Percentiles rank a stretch among this genome's conserved stretches.
Conservation (phyloP, 2,797 vertebrate genomes). For the Pseudochirops cupreus region DNA sequence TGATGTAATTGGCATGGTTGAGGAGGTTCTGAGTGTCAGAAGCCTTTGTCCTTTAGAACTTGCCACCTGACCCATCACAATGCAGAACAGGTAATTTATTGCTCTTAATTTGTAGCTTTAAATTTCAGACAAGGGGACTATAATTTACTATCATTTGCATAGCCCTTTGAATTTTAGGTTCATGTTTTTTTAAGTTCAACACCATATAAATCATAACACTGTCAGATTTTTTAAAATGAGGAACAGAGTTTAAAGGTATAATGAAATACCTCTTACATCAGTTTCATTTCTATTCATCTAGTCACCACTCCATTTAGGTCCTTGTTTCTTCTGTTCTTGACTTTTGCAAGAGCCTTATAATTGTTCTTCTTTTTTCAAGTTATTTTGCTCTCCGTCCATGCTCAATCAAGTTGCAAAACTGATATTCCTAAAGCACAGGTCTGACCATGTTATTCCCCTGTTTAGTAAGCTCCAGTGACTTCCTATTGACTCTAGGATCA, state of each 20-base stretch:
- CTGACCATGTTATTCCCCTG: not conserved
- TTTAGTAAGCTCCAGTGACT: not conserved
- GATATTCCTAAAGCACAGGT: not conserved
- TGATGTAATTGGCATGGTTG: slow-evolving; percentile 47
- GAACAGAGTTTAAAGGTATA: not conserved
- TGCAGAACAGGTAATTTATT: slow-evolving; percentile 44
- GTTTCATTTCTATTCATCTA: not conserved
- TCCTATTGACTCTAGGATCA: not conserved
- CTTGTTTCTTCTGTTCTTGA: not conserved
- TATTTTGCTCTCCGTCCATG: not conserved
- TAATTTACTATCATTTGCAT: not conserved
- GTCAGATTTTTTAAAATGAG: not conserved
- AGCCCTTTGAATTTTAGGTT: slow-evolving; percentile 31
- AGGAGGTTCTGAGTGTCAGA: slow-evolving; percentile 25
- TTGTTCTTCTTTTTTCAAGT: not conserved
- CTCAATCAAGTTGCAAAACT: not conserved
- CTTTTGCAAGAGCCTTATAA: not conserved
- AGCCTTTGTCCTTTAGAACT: slow-evolving; percentile 51
- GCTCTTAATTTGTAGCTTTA: slow-evolving; percentile 42
- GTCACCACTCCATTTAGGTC: not conserved
- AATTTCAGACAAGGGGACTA: slow-evolving; percentile 38
- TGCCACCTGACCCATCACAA: not conserved
- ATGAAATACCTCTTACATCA: not conserved
- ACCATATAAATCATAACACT: slow-evolving; percentile 23
- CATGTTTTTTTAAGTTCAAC: slow-evolving; percentile 23